Conservation (phyloP, 92 coral and sea anemone genomes). For the Palythoa grandiflora region DNA sequence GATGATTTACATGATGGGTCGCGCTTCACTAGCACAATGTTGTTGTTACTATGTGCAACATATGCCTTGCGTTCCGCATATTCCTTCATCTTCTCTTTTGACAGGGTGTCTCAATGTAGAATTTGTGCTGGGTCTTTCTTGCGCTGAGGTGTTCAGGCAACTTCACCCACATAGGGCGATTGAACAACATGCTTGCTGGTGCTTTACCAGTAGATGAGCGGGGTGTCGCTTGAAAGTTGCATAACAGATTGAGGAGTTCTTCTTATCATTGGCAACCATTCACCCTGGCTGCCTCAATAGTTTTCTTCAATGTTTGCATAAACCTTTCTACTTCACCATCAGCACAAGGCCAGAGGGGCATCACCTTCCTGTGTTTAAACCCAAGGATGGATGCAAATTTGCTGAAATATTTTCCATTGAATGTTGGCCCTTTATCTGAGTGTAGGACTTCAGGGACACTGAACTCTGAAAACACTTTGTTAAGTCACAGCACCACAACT, state of each 20-base stretch:
- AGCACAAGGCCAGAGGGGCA: conserved; percentile 68
- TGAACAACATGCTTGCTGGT: conserved; percentile 53
- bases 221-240: conserved; percentile 59
- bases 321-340: conserved; percentile 73
- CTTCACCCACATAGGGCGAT: no score
- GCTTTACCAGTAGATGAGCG: conserved; percentile 34
- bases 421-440: conserved; percentile 15
- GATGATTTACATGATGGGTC: conserved; percentile 31
- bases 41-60: conserved; percentile 41
- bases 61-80: conserved; percentile 64
- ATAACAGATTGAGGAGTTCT: conserved; percentile 53
- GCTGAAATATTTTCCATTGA: background rate
- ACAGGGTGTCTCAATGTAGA: conserved; percentile 34
- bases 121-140: conserved; percentile 26
- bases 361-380: conserved; percentile 67
- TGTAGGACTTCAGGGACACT: conserved; percentile 4
- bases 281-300: conserved; percentile 54
- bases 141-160: background rate
- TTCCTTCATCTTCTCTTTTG: conserved; percentile 67
- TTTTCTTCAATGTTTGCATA: conserved; percentile 67
- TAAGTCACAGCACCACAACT: background rate
- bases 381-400: conserved; percentile 53
- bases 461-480: conserved; percentile 15
- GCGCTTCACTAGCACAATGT: no score
- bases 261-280: conserved; percentile 54